phyloP scores from a whole-genome alignment of 2,888 invertebrate genomes.

The Drosophila birchii region DNA sequence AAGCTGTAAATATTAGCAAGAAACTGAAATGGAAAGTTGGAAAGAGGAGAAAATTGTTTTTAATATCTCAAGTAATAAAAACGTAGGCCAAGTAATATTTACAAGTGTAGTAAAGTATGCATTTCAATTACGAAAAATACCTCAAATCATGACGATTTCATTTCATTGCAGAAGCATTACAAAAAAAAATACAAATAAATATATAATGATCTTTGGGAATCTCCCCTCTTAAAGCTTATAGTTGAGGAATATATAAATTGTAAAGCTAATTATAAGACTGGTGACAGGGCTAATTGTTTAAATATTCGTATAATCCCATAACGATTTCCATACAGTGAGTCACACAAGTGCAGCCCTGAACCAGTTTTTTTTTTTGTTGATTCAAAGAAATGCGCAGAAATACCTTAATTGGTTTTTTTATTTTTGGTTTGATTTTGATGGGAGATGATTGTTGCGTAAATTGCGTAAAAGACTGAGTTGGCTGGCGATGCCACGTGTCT shows the following conservation, averaged over 20 bases:
- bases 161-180: too few relatives aligned
- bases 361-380: conserved; percentile 8
- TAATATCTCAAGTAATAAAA: too few relatives aligned
- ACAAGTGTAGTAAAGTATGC: not conserved
- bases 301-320: conserved; percentile 1
- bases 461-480: not conserved
- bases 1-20: not conserved
- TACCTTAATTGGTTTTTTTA: conserved; percentile 9
- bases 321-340: conserved; percentile 26
- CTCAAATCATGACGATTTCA: not conserved
- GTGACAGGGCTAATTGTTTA: conserved; percentile 31
- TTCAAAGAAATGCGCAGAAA: conserved; percentile 47
- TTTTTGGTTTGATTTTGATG: conserved; percentile 2
- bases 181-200: not conserved
- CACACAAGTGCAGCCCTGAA: conserved; percentile 37
- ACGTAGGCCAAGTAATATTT: too few relatives aligned
- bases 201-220: conserved; percentile 9
- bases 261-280: conserved; percentile 14
- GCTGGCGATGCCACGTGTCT: conserved; percentile 47
- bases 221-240: conserved; percentile 4
- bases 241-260: not conserved
- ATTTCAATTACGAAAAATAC: not conserved
- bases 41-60: too few relatives aligned
- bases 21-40: not conserved
- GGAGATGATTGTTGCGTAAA: conserved; percentile 37